Evolutionary conservation across 2,797 vertebrate genomes (phyloP).

Genomic region (Catamblyrhynchus diadema): DNA sequence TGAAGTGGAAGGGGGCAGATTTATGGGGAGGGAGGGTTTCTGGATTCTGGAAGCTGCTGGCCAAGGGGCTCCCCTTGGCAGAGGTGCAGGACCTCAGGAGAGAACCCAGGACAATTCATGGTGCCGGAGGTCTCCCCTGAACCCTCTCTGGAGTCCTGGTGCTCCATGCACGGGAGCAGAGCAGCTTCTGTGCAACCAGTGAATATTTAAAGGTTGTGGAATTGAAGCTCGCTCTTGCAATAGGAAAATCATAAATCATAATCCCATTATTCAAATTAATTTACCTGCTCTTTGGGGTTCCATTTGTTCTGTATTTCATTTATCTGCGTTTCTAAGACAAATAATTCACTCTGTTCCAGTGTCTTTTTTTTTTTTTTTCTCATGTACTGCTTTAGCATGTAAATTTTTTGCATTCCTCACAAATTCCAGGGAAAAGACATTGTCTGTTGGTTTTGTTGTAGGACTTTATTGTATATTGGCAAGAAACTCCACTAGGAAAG

Average conservation of each 20-base stretch:
- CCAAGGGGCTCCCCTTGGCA: neutral
- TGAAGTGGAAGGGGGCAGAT: fast-evolving
- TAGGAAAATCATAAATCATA: constrained; percentile 37
- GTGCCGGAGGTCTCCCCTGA: neutral
- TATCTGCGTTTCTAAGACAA: constrained; percentile 6
- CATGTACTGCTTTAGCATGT: neutral
- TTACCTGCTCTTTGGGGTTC: constrained; percentile 19
- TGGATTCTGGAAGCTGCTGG: neutral
- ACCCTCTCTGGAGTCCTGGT: neutral
- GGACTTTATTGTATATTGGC: neutral
- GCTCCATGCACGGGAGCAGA: fast-evolving
- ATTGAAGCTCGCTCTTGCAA: neutral
- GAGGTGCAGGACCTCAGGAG: neutral
- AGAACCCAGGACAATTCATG: fast-evolving
- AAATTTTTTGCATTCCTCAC: neutral
- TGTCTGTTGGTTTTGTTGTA: neutral
- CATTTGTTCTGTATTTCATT: neutral
- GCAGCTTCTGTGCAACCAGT: neutral
- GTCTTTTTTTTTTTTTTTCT: fast-evolving
- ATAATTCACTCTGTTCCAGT: neutral
- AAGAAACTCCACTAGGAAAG: neutral
- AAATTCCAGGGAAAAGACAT: neutral
- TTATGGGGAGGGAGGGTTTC: neutral
- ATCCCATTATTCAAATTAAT: constrained; percentile 23
- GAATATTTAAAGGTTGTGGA: neutral